Evolutionary conservation across 2,888 invertebrate species (phyloP).

Genomic region (Lymantria monacha): DNA sequence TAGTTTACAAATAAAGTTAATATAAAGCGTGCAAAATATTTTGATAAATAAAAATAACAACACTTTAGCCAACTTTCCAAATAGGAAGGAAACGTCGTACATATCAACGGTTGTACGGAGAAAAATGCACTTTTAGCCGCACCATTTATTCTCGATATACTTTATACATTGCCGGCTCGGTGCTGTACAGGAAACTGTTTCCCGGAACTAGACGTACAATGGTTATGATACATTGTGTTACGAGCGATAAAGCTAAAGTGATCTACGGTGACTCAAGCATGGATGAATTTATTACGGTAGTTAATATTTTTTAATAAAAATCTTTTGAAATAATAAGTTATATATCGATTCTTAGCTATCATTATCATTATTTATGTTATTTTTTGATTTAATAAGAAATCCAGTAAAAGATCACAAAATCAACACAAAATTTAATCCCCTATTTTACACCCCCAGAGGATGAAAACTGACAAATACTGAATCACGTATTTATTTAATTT

Average conservation of each 20-base stretch:
- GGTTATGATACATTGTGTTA: slow-evolving; percentile 66
- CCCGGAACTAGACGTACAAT: slow-evolving; percentile 61
- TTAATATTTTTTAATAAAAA: neutral
- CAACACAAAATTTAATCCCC: too few relatives aligned
- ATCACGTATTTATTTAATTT: too few relatives aligned
- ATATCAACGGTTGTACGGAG: slow-evolving; percentile 34
- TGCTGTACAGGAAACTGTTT: slow-evolving; percentile 36
- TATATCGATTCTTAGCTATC: neutral
- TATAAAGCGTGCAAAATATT: too few relatives aligned
- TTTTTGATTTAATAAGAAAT: too few relatives aligned
- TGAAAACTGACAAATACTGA: too few relatives aligned
- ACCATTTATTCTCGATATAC: slow-evolving; percentile 39
- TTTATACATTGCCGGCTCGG: slow-evolving; percentile 44
- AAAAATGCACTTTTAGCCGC: slow-evolving; percentile 44
- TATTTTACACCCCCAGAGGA: too few relatives aligned
- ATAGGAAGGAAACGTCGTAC: slow-evolving; percentile 45
- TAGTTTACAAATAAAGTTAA: too few relatives aligned
- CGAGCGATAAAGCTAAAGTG: slow-evolving; percentile 71
- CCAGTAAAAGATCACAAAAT: too few relatives aligned
- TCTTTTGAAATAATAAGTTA: too few relatives aligned
- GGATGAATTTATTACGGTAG: slow-evolving; percentile 32
- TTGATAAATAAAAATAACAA: slow-evolving; percentile 12
- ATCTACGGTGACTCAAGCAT: slow-evolving; percentile 39
- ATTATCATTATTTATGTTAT: too few relatives aligned
- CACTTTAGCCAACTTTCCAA: slow-evolving; percentile 29